A percentile compares a stretch with the other conserved stretches of the same genome.
These are phyloP conservation scores for Probosciger aterrimus DNA, from an alignment of 2,113 vertebrate species.

Conservation along the genomic window DNA sequence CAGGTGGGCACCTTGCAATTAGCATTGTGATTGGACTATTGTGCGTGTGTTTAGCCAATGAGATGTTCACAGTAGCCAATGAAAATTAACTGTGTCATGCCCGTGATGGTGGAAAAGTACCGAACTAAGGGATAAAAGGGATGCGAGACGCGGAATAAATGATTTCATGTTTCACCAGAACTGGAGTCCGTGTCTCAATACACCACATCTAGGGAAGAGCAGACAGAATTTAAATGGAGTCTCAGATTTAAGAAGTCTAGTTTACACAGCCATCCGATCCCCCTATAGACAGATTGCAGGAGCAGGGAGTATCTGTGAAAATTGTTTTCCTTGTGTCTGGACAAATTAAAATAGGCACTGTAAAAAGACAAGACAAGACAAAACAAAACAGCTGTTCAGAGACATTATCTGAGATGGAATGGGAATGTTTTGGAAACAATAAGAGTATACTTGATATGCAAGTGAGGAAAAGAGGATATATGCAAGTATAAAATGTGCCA, in stretches of 20 bases:
- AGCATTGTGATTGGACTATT: too few species aligned
- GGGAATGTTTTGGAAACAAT: not conserved
- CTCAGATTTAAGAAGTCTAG: not conserved
- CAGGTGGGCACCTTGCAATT: too few species aligned
- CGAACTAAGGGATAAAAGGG: too few species aligned
- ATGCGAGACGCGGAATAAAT: too few species aligned
- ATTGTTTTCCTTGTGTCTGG: accelerated
- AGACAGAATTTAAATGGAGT: not conserved
- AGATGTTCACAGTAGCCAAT: too few species aligned
- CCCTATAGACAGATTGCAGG: not conserved
- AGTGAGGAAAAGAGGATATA: not conserved
- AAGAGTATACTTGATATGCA: not conserved
- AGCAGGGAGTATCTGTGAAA: not conserved
- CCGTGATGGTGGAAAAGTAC: too few species aligned
- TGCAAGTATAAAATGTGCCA: not conserved
- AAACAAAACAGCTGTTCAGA: not conserved
- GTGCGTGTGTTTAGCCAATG: too few species aligned
- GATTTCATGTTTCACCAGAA: too few species aligned
- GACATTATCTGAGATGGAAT: not conserved
- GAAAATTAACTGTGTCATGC: too few species aligned
- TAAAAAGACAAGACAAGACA: not conserved
- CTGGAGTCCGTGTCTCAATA: too few species aligned
- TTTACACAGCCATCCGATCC: not conserved
- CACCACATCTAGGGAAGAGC: not conserved
- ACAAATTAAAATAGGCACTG: not conserved